Percentiles rank a stretch among this genome's conserved stretches.
These are phyloP conservation scores for Eupeodes luniger DNA, from an alignment of 2,888 invertebrate genomes.

Conservation along the genomic window DNA sequence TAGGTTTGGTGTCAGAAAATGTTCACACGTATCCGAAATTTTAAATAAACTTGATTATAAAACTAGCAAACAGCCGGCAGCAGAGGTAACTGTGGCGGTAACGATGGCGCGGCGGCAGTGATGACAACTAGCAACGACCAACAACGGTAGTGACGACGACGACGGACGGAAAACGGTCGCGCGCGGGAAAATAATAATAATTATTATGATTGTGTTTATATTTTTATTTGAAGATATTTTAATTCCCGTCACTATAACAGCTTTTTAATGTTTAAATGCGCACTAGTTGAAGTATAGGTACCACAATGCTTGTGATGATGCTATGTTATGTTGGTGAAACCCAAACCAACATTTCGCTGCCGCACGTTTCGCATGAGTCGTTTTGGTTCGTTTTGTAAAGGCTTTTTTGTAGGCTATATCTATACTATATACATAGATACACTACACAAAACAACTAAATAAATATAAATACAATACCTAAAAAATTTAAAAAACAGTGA, in stretches of 20 bases:
- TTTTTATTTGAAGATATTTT: constrained; percentile 10
- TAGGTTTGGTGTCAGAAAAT: constrained; percentile 29
- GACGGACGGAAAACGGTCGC: not conserved
- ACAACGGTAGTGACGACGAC: not conserved
- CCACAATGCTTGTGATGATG: constrained; percentile 35
- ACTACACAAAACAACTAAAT: constrained; percentile 8
- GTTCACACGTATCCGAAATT: constrained; percentile 37
- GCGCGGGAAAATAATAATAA: constrained; percentile 14
- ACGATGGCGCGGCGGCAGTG: no score
- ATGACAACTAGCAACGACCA: not conserved
- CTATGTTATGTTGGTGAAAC: constrained; percentile 32
- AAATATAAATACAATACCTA: no score
- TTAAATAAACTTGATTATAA: constrained; percentile 26
- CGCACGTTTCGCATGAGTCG: constrained; percentile 59
- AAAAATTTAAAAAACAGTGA: constrained; percentile 38
- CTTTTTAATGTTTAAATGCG: constrained; percentile 49
- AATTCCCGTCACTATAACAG: constrained; percentile 40
- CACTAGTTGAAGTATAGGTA: constrained; percentile 31
- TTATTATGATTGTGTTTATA: constrained; percentile 28
- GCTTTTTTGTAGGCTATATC: constrained; percentile 26
- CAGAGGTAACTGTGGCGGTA: not conserved
- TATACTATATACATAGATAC: no score
- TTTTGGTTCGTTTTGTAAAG: constrained; percentile 43
- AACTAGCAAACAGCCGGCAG: not conserved
- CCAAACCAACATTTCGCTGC: constrained; percentile 20